These are phyloP conservation scores for Neosilurus hyrtlii DNA, from an alignment of 2,797 vertebrate species.

Conservation along the genomic window DNA sequence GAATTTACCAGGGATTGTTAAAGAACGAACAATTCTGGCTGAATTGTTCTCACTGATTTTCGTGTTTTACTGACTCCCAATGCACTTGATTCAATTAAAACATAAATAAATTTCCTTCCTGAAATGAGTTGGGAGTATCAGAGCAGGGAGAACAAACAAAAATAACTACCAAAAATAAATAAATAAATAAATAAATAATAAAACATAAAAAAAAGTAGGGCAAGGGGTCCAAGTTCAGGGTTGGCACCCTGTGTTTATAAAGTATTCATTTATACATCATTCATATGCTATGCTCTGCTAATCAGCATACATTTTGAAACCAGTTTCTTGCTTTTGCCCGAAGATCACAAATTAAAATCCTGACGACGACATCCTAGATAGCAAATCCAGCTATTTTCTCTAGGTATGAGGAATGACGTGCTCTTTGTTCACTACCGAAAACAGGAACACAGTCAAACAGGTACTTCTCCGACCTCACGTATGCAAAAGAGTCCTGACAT, in stretches of 20 bases:
- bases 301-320: background rate
- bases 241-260: background rate
- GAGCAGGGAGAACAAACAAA: no score
- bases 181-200: no score
- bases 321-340: background rate
- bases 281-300: background rate
- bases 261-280: background rate
- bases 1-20: background rate
- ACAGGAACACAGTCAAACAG: background rate
- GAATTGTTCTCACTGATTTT: background rate
- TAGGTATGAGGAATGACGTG: background rate
- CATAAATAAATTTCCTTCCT: no score
- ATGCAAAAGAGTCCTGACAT: background rate
- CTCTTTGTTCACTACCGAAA: background rate
- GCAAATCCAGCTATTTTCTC: background rate
- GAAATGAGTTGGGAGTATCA: no score
- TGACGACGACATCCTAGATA: background rate
- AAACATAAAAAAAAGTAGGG: no score
- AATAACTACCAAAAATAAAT: no score
- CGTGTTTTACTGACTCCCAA: no score
- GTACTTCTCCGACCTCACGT: background rate
- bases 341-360: background rate
- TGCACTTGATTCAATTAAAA: no score
- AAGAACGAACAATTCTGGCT: background rate
- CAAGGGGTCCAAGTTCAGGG: no score